A percentile compares a stretch with the other conserved stretches of the same genome.
Evolutionary conservation across 1,140 invertebrate genomes (phyloP).

Genomic region (Bilobella aurantiaca): DNA sequence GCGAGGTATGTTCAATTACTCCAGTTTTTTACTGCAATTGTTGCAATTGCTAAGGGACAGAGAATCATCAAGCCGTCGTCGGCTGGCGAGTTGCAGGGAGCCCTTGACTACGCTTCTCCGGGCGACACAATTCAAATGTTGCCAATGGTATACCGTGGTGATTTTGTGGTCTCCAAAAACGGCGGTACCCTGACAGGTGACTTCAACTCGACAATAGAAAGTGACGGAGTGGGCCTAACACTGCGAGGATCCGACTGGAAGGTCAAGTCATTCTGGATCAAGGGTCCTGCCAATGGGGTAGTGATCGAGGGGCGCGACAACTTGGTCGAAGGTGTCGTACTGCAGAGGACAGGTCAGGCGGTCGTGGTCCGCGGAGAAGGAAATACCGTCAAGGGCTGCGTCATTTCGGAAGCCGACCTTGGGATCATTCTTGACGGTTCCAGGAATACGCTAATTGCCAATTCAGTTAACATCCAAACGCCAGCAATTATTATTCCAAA

Average conservation of each 20-base stretch:
- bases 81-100: constrained; percentile 23
- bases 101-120: constrained; percentile 24
- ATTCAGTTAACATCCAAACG: constrained; percentile 33
- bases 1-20: not conserved
- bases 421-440: constrained; percentile 30
- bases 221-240: constrained; percentile 25
- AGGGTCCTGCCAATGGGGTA: constrained; percentile 22
- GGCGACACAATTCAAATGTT: constrained; percentile 33
- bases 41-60: not conserved
- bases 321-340: constrained; percentile 23
- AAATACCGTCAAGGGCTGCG: constrained; percentile 30
- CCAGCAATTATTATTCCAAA: constrained; percentile 27
- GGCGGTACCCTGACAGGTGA: constrained; percentile 27
- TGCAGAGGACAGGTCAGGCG: constrained; percentile 24
- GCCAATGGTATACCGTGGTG: constrained; percentile 25
- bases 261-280: constrained; percentile 30
- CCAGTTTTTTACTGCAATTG: not conserved
- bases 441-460: constrained; percentile 22
- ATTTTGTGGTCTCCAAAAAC: constrained; percentile 20
- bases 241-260: constrained; percentile 30
- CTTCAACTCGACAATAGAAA: constrained; percentile 28
- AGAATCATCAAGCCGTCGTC: constrained; percentile 27
- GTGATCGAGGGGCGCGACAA: constrained; percentile 25
- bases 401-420: constrained; percentile 30
- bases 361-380: constrained; percentile 24